Evolutionary conservation across 2,113 vertebrate genomes (phyloP).

Genomic region (Perca schrenkii): DNA sequence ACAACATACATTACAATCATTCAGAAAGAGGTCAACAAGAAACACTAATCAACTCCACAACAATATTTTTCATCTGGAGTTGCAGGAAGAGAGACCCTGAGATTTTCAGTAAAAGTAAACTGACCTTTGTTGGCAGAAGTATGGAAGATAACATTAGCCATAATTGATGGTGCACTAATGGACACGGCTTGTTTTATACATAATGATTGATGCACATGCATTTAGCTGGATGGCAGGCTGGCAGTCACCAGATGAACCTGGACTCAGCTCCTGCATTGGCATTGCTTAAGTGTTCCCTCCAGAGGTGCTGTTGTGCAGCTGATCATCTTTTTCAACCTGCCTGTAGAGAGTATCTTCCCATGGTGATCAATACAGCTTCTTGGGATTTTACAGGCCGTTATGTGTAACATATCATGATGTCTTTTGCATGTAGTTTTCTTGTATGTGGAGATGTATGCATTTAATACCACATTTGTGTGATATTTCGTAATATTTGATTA

Average conservation of each 20-base stretch:
- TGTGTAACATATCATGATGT: neutral
- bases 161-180: constrained; percentile 1
- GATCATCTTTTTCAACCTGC: neutral
- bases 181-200: neutral
- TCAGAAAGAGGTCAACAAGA: neutral
- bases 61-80: neutral
- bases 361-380: neutral
- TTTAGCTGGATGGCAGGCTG: neutral
- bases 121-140: constrained; percentile 12
- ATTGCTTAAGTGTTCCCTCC: constrained; percentile 10
- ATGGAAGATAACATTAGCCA: neutral
- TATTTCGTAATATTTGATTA: neutral
- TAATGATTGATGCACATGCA: neutral
- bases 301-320: constrained; percentile 10
- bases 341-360: neutral
- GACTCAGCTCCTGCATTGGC: neutral
- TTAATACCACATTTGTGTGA: neutral
- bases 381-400: neutral
- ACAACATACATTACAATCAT: neutral
- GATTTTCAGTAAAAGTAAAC: constrained; percentile 1
- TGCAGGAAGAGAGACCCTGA: neutral
- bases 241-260: neutral
- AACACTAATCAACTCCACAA: neutral
- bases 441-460: neutral
- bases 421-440: neutral